Evolutionary conservation across 2,797 vertebrate species (phyloP).

Genomic region (Pteropus rufus): DNA sequence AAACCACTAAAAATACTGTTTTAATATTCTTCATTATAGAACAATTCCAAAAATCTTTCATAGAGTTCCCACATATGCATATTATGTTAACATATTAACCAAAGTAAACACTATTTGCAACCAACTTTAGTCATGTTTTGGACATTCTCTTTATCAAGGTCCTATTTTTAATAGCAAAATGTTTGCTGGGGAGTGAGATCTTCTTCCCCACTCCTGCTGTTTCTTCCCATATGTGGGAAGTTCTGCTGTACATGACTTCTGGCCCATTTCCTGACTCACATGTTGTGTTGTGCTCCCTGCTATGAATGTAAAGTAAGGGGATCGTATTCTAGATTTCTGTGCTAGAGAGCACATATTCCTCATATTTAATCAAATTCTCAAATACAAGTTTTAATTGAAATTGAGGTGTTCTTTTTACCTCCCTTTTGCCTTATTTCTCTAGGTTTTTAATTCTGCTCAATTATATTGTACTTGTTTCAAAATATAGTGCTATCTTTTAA

Average conservation of each 20-base stretch:
- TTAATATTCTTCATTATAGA: neutral
- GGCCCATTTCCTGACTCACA: neutral
- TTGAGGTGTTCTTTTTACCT: neutral
- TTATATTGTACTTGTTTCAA: neutral
- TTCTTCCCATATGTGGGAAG: neutral
- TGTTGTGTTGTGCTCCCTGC: neutral
- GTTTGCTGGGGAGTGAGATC: neutral
- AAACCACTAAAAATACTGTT: neutral
- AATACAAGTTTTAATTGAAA: neutral
- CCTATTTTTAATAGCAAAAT: neutral
- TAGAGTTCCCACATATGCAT: neutral
- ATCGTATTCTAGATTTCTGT: neutral
- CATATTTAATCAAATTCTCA: neutral
- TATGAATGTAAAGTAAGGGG: neutral
- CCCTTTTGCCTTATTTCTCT: neutral
- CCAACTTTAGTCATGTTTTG: neutral
- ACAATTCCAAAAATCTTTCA: neutral
- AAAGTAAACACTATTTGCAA: neutral
- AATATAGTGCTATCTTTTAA: neutral
- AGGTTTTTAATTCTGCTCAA: neutral
- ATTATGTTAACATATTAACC: neutral
- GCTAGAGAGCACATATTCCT: neutral
- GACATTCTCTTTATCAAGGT: neutral
- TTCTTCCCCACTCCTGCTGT: neutral
- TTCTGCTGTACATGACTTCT: too few species aligned